A percentile compares a stretch with the other conserved stretches of the same genome.
Conservation (phyloP, 2,797 vertebrate genomes). For the Clarias fuscus region DNA sequence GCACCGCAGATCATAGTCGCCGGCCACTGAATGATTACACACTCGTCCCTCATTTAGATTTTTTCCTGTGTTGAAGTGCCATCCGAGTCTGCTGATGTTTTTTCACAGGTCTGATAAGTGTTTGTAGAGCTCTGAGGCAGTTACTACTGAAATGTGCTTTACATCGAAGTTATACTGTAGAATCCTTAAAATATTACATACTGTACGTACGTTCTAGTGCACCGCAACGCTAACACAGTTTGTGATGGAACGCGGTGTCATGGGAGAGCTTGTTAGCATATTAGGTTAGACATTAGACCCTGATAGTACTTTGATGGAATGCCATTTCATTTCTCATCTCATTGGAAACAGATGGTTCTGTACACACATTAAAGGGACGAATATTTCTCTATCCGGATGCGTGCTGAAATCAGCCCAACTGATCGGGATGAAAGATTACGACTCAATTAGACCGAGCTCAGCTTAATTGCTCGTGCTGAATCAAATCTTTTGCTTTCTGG, state of each 20-base stretch:
- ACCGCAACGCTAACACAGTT: not conserved
- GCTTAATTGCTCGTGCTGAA: slow-evolving; percentile 1
- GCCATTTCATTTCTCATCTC: slow-evolving; percentile 22
- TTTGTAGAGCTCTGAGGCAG: slow-evolving; percentile 23
- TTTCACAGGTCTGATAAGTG: slow-evolving; percentile 36
- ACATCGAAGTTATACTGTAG: not conserved
- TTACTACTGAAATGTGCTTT: not conserved
- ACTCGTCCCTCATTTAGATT: slow-evolving; percentile 44
- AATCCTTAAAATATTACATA: not conserved
- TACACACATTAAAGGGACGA: not conserved
- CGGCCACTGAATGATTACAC: slow-evolving; percentile 48
- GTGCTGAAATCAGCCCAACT: not conserved
- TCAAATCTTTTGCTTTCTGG: slow-evolving; percentile 9
- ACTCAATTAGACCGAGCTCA: not conserved
- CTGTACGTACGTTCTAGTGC: not conserved
- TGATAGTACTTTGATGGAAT: not conserved
- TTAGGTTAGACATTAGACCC: slow-evolving; percentile 11
- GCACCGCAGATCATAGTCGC: slow-evolving; percentile 44
- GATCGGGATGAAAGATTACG: not conserved
- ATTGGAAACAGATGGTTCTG: slow-evolving; percentile 1
- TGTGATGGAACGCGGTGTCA: not conserved
- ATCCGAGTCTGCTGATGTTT: slow-evolving; percentile 18
- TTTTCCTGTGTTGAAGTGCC: slow-evolving; percentile 15
- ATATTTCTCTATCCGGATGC: not conserved
- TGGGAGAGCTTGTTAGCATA: slow-evolving; percentile 23